Base-by-base conservation (phyloP, 2,113 vertebrate species). In the Chitala chitala region DNA sequence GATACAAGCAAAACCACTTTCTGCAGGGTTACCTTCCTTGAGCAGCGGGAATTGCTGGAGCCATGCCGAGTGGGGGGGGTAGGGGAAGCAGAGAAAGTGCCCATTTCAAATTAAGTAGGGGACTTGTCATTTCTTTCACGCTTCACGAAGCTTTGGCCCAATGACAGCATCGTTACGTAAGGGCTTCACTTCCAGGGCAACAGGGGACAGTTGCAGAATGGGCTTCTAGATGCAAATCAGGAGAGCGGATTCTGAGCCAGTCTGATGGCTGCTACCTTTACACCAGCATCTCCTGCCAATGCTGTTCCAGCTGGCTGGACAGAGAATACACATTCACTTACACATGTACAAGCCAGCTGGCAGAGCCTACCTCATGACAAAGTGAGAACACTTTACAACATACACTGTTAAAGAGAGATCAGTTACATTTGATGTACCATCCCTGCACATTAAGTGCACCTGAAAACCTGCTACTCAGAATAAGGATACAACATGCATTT, bases 101-200 rank as follows among this genome's bases (percentile, higher is more conserved):
- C 6, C 22, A 26, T 58, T 72, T 72, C 4, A 72, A 56, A 72
- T 46, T 38, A 58, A 50, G 1, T 20, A 46, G 71, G 55, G 22
- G 24, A 44, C 20, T 17, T 46, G 38, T 15, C 51, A 54, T 15
- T 73, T 50, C 31, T 53, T 56, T 17, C 38, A 66, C 22, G 9
- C 40, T 20, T 40, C 31, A 22, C 13, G 42, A 12, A 20, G n/a
- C 33, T 6, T 15, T 38, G 33, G 59, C 33, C 2, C 22, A 5
- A 63, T 38, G 59, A 63, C 7, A 29, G 38, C 12, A 15, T 69
- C 46, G 5, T 51, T 24, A 8, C 29, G 8, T 20, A 54, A n/a
- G 38, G 3, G 9, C 66, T 51, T 22, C 29, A 48, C 24, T 69
- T 70, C 15, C 17, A 17, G 29, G 13, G 15, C 68, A 20, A 7